Evolutionary conservation across 1,140 invertebrate species (phyloP).

Genomic region (Eurosta solidaginis): DNA sequence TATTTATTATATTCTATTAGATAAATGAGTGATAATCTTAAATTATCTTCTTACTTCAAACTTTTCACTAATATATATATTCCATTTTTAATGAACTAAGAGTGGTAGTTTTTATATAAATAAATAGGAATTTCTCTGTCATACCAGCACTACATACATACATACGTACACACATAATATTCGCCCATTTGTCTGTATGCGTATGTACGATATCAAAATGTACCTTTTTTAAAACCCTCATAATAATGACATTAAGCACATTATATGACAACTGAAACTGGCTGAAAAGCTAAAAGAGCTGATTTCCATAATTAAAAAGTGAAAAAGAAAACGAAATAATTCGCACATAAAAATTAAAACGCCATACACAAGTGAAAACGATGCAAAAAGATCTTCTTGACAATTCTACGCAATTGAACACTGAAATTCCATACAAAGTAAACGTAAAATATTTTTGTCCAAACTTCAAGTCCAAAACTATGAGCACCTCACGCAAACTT

Average conservation of each 20-base stretch:
- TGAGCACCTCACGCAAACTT: not conserved
- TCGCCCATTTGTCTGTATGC: not conserved
- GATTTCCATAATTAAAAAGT: too few relatives aligned
- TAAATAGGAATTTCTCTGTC: too few relatives aligned
- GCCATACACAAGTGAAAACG: not conserved
- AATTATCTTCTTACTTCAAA: too few relatives aligned
- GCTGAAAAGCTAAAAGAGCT: not conserved
- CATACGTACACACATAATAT: not conserved
- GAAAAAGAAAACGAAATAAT: not conserved
- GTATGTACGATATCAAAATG: not conserved
- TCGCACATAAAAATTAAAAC: constrained; percentile 24
- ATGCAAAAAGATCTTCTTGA: not conserved
- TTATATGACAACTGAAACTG: constrained; percentile 28
- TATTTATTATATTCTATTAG: too few relatives aligned
- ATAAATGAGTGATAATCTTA: too few relatives aligned
- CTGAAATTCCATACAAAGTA: constrained; percentile 7
- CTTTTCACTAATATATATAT: too few relatives aligned
- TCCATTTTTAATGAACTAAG: too few relatives aligned
- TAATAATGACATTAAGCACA: constrained; percentile 32
- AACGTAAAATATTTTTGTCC: not conserved
- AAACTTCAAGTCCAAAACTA: not conserved
- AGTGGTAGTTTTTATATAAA: too few relatives aligned
- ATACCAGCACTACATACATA: not conserved
- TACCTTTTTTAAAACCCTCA: not conserved
- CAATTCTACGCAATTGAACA: not conserved